Base-by-base conservation (phyloP, 2,797 vertebrate genomes). In the Carduelis carduelis region DNA sequence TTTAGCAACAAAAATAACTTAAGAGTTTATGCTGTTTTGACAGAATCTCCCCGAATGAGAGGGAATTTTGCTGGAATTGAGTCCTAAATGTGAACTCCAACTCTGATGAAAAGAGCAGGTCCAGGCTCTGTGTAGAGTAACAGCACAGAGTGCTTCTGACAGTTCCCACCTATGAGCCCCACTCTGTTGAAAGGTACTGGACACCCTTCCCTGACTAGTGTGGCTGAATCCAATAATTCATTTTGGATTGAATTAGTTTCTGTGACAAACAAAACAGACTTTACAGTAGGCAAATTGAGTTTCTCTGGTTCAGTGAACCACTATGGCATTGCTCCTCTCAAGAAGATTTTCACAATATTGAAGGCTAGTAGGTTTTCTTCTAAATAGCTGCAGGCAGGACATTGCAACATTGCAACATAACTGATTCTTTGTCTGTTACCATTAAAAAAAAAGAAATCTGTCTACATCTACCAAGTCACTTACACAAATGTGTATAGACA, bases 251-350 rank as follows among this genome's bases (percentile, higher is more conserved):
- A 98, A 97, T 97, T 97, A 97, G 90, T 97, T 98, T 97, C 97
- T 97, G 95, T 98, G 97, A 98, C 96, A 97, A 98, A 98, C 86
- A 97, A 97, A 97, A 96, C 92, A 97, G 95, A 97, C 94, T 98
- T 97, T 97, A 97, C 88, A 96, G 97, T 98, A 98, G 97, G 98
- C 98, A 98, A 98, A 98, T 98, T 98, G 97, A 98, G 98, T 99
- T 98, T 98, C 96, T 98, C 87, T 97, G 97, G 97, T 98, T 98
- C 98, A 98, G 97, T 98, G 97, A 37, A 37, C 97, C 55, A 61
- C 95, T 97, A 75, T 97, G 97, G 84, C 87, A 95, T 79, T 91
- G 95, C 78, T 95, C 93, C 91, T 98, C 97, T 98, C 96, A 83
- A 95, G 94, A 97, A 97, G 97, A 95, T 96, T 97, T 97, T 96